Evolutionary conservation across 2,888 invertebrate species (phyloP).

Genomic region (Falcaria lacertinaria): DNA sequence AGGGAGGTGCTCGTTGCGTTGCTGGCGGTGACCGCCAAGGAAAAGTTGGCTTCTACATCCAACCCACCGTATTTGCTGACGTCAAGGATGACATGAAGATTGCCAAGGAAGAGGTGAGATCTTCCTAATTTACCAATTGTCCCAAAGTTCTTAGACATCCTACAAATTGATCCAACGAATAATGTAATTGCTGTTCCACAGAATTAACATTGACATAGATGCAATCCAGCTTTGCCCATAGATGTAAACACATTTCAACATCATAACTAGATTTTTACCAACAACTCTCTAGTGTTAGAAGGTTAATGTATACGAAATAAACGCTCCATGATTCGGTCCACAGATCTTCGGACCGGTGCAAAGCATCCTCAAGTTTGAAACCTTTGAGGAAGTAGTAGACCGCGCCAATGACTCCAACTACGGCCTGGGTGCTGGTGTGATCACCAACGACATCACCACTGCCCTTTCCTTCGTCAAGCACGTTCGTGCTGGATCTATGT

Average conservation of each 20-base stretch:
- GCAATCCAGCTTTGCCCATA: no score
- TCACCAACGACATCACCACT: slow-evolving; percentile 90
- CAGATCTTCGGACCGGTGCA: slow-evolving; percentile 97
- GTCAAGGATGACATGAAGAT: slow-evolving; percentile 88
- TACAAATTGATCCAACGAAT: no score
- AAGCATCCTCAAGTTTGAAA: slow-evolving; percentile 90
- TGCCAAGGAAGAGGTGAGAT: slow-evolving; percentile 84
- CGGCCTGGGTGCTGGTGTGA: slow-evolving; percentile 92
- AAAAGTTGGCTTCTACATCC: slow-evolving; percentile 85
- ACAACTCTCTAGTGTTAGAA: neutral
- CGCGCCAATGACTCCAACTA: slow-evolving; percentile 91
- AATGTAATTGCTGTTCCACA: no score
- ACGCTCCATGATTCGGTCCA: neutral
- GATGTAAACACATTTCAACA: no score
- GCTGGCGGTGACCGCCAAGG: slow-evolving; percentile 87
- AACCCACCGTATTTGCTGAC: slow-evolving; percentile 89
- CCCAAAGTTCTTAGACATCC: no score
- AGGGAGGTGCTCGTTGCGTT: slow-evolving; percentile 88
- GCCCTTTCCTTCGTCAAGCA: slow-evolving; percentile 87
- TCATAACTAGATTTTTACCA: no score
- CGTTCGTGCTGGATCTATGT: slow-evolving; percentile 90
- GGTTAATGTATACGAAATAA: neutral
- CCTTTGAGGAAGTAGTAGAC: slow-evolving; percentile 89
- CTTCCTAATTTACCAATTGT: no score
- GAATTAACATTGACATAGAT: no score